A percentile compares a stretch with the other conserved stretches of the same genome.
Conservation (phyloP, 1,140 invertebrate species). For the Dendrolimus punctatus region DNA sequence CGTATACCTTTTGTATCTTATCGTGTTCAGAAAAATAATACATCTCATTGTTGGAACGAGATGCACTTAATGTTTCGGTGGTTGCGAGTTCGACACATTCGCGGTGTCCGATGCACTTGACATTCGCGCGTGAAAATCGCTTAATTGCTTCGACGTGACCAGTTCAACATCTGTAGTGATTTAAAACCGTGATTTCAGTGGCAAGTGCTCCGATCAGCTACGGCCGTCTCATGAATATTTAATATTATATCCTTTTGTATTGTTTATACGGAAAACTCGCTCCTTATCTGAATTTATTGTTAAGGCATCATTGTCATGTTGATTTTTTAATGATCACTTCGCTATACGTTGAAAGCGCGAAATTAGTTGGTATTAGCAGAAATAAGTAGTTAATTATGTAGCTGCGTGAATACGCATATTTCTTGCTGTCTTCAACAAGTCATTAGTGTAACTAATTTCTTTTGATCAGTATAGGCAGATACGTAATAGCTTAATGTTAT, state of each 20-base stretch:
- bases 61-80: conserved; percentile 15
- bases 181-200: conserved; percentile 27
- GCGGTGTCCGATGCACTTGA: conserved; percentile 40
- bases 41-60: conserved; percentile 22
- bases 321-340: conserved; percentile 38
- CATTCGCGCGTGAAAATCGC: conserved; percentile 15
- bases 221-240: conserved; percentile 38
- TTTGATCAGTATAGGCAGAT: background rate
- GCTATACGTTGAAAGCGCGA: conserved; percentile 31
- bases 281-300: conserved; percentile 53
- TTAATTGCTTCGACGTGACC: background rate
- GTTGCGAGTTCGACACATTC: conserved; percentile 14
- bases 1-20: conserved; percentile 32
- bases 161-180: conserved; percentile 1
- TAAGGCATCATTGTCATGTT: conserved; percentile 57
- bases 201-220: conserved; percentile 30
- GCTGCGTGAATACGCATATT: conserved; percentile 24
- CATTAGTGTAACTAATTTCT: conserved; percentile 16
- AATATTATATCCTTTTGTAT: conserved; percentile 21
- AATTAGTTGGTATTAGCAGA: conserved; percentile 51
- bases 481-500: background rate
- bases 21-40: conserved; percentile 21
- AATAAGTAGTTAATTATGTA: conserved; percentile 43
- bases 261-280: conserved; percentile 40
- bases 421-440: conserved; percentile 14